phyloP scores from a whole-genome alignment of 2,113 vertebrate genomes.

The Epinephelus cyanopodus region DNA sequence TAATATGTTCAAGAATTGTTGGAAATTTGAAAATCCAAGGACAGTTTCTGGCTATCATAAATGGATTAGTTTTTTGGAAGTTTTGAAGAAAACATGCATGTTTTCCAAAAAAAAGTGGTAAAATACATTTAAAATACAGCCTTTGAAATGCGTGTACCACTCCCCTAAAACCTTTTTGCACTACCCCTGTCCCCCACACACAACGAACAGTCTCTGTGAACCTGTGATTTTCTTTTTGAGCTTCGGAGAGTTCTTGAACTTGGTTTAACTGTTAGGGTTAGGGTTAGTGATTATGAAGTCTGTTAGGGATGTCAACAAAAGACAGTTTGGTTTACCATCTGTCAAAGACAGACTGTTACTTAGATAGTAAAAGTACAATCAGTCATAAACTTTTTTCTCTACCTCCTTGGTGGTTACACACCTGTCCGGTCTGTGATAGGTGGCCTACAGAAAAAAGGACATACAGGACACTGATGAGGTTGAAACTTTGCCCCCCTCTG shows the following conservation, averaged over 20 bases:
- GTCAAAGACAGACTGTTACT: not conserved
- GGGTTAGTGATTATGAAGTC: not conserved
- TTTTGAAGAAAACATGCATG: no score
- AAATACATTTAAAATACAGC: no score
- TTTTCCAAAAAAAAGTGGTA: no score
- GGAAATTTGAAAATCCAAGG: no score
- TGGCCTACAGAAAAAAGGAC: not conserved
- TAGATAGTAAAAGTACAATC: not conserved
- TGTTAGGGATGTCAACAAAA: not conserved
- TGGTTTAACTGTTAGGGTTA: not conserved
- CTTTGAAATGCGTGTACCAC: no score
- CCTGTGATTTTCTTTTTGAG: not conserved
- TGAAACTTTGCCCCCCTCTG: not conserved
- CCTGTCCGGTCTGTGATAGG: not conserved
- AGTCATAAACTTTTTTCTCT: not conserved
- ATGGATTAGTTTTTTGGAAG: no score
- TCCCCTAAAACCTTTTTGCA: no score
- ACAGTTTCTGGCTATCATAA: no score
- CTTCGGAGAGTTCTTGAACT: conserved; percentile 7
- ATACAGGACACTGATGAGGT: not conserved
- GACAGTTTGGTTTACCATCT: not conserved
- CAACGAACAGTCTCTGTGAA: no score
- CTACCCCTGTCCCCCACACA: no score
- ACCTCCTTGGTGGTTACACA: not conserved
- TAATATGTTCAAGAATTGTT: no score